Evolutionary conservation across 53 echinoderm and acorn worm genomes (phyloP).

Genomic region (Temnopleurus reevesii): DNA sequence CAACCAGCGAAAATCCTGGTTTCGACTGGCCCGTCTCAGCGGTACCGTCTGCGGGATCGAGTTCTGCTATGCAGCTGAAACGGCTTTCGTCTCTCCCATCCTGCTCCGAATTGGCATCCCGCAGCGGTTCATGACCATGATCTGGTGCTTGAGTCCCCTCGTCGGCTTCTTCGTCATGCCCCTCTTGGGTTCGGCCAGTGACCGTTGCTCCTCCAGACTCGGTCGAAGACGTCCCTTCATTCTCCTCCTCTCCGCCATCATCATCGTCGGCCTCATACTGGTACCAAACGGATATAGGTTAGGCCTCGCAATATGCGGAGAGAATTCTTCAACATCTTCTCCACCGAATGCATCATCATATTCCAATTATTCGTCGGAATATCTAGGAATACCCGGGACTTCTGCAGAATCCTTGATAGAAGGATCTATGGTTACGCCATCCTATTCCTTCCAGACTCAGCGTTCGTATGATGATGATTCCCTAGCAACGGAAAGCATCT

Average conservation of each 20-base stretch:
- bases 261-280: constrained; percentile 75
- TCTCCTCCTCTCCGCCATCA: constrained; percentile 77
- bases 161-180: constrained; percentile 94
- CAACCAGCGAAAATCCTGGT: constrained; percentile 63
- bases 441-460: background rate
- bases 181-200: constrained; percentile 93
- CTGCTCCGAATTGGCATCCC: constrained; percentile 88
- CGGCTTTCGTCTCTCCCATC: constrained; percentile 95
- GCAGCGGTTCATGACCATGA: constrained; percentile 89
- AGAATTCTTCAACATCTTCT: background rate
- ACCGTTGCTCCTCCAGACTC: constrained; percentile 81
- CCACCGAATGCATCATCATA: background rate
- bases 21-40: constrained; percentile 78
- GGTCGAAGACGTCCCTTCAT: constrained; percentile 95
- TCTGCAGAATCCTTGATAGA: background rate
- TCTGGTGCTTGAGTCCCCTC: constrained; percentile 95
- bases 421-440: background rate
- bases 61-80: constrained; percentile 99
- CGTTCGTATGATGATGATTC: background rate
- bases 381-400: background rate
- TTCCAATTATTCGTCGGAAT: background rate
- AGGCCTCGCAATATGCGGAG: constrained; percentile 54
- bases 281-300: constrained; percentile 87
- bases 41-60: constrained; percentile 98
- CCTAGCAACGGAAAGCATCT: background rate